Evolutionary conservation across 2,113 vertebrate species (phyloP).

Genomic region (Dasyornis broadbenti): DNA sequence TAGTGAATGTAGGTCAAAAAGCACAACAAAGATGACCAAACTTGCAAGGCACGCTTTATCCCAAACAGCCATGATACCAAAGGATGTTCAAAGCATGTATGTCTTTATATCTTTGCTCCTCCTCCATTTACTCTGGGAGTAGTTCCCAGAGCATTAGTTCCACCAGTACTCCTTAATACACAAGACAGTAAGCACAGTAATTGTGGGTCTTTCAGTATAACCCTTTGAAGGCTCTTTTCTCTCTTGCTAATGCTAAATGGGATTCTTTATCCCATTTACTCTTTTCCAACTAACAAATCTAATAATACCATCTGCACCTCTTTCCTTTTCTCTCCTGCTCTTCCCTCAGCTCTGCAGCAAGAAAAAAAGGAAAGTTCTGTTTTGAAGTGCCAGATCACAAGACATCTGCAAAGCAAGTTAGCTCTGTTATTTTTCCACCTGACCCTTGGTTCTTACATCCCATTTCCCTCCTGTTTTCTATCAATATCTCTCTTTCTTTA

Average conservation of each 20-base stretch:
- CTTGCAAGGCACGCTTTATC: background rate
- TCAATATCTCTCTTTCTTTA: background rate
- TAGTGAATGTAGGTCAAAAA: background rate
- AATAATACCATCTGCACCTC: background rate
- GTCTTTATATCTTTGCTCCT: background rate
- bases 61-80: background rate
- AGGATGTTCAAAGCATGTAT: background rate
- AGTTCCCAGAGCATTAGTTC: background rate
- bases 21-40: background rate
- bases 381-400: background rate
- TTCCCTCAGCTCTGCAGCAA: background rate
- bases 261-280: background rate
- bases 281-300: background rate
- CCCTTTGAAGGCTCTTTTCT: background rate
- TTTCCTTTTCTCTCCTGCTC: background rate
- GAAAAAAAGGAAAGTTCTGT: background rate
- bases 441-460: background rate
- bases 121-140: background rate
- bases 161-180: background rate
- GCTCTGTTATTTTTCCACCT: background rate
- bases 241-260: background rate
- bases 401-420: background rate
- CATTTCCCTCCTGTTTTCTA: background rate
- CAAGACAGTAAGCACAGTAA: background rate
- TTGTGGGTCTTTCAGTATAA: background rate